Base-by-base conservation (phyloP, 2,888 invertebrate genomes). In the Volucella bombylans region DNA sequence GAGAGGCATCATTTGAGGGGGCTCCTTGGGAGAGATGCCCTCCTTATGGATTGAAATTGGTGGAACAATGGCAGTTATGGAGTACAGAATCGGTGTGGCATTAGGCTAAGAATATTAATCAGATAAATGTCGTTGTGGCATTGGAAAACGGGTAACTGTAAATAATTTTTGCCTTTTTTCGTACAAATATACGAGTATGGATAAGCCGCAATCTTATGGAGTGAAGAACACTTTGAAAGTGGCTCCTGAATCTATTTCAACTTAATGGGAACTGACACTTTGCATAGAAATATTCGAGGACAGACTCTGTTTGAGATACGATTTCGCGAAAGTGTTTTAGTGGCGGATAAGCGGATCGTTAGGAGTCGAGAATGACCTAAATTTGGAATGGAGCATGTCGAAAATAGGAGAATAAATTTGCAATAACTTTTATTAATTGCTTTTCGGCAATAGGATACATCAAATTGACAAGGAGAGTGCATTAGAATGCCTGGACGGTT, bases 111-210 rank as follows among this genome's bases (percentile, higher is more conserved):
- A 81, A 85, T 85, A 81, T 80, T 81, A 77, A 85, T 81, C 85
- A 77, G 85, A 81, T 80, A 72, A 85, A 85, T 71, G 79, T 74
- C 83, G 83, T 69, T 65, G 59, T 69, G 64, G 47, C 79, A 79
- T 52, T 15, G 73, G 54, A 76, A 76, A 31, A 31, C 31, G 31
- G 31, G 31, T 81, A 85, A 81, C 85, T 68, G 85, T 80, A 62
- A 80, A 67, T 64, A 72, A 67, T 76, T 76, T 67, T 45, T 52
- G 55, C 64, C 3, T 38, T 31, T 45, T 15, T n/a, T 11, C 8
- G 4, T 1, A 43, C 10, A 9, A 11, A 11, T 15, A 8, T 8
- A 18, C 1, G n/a, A 14, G 41, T 43, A 18, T 45, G 41, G 12
- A 15, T 8, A 54, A 10, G 14, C 50, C 11, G 18, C 18, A 23